Evolutionary conservation across 1,140 invertebrate species (phyloP), one percentile per base, ranked within the genome.

Genomic region (Hyles euphorbiae): DNA sequence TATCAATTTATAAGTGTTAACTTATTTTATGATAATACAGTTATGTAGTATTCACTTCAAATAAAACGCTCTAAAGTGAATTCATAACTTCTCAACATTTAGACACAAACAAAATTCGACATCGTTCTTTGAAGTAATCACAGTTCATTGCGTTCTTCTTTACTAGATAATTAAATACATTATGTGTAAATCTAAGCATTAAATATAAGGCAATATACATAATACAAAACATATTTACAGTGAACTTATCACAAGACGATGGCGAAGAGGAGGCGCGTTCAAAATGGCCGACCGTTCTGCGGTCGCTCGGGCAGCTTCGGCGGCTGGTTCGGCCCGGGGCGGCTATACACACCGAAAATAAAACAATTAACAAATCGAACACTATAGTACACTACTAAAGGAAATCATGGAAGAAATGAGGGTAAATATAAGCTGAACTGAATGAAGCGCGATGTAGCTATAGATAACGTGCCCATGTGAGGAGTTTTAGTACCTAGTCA

Each of bases 271-370:
- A 34, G 61, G 58, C 59, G 66, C 59, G 64, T 78, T 88, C 80
- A 88, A 81, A 80, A 88, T 78, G 87, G 88, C 68, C 87, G 80
- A 45, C 88, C 88, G 71, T 90, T 90, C 76, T 90, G 88, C 61
- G 88, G 87, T 72, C 88, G 76, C 60, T 90, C 87, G 32, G 88
- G 88, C 80, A 90, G 77, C 75, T 87, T 84, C 60, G 88, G 88
- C 62, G 88, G 88, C 68, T 80, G 72, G 61, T 83, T 87, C 53
- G 87, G 81, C 49, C 84, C 75, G 54, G 88, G 88, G 40, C 88
- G 88, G 74, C 88, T 88, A 76, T 47, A 66, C 55, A 78, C 62
- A 74, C 53, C 68, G 79, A 79, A 65, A 8, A 33, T 10, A 49
- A 53, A 65, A 60, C 47, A 59, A 64, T 56, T 58, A 57, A 63